A percentile compares a stretch with the other conserved stretches of the same genome.
Evolutionary conservation across 92 coral and sea anemone species (phyloP).

Genomic region (Heliopora coerulea): DNA sequence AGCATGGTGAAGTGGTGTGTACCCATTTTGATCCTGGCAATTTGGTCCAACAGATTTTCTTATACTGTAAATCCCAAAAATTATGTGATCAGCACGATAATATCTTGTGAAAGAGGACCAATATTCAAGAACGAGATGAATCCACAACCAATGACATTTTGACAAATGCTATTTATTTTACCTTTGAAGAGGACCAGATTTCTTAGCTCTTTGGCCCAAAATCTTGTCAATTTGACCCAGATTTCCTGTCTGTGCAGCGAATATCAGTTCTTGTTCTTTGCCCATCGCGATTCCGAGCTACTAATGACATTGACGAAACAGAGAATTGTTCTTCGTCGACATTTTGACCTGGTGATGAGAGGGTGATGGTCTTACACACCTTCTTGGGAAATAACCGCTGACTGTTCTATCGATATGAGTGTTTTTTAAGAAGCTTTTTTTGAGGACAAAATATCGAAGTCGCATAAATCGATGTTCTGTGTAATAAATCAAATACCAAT

Average conservation of each 20-base stretch:
- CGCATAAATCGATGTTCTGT: no score
- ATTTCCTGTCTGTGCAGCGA: conserved; percentile 91
- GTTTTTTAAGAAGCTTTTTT: no score
- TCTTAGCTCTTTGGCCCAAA: conserved; percentile 74
- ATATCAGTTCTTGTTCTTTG: conserved; percentile 89
- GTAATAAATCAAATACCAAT: no score
- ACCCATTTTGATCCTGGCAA: conserved; percentile 94
- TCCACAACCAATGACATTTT: conserved; percentile 43
- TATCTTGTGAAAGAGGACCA: not conserved
- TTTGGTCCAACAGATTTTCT: conserved; percentile 74
- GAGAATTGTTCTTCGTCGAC: no score
- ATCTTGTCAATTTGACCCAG: conserved; percentile 93
- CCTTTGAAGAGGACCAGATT: conserved; percentile 50
- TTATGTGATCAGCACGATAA: not conserved
- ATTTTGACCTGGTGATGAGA: no score
- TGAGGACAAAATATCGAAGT: no score
- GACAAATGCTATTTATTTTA: not conserved
- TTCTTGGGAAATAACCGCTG: no score
- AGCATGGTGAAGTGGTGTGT: conserved; percentile 85
- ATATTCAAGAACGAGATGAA: conserved; percentile 26
- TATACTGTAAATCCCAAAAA: conserved; percentile 27
- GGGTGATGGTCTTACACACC: no score
- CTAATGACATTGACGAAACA: no score
- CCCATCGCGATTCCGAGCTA: no score
- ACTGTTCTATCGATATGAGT: no score